A percentile compares a stretch with the other conserved stretches of the same genome.
phyloP scores from a whole-genome alignment of 1,140 invertebrate genomes.

The Panagrolaimus sp. region DNA sequence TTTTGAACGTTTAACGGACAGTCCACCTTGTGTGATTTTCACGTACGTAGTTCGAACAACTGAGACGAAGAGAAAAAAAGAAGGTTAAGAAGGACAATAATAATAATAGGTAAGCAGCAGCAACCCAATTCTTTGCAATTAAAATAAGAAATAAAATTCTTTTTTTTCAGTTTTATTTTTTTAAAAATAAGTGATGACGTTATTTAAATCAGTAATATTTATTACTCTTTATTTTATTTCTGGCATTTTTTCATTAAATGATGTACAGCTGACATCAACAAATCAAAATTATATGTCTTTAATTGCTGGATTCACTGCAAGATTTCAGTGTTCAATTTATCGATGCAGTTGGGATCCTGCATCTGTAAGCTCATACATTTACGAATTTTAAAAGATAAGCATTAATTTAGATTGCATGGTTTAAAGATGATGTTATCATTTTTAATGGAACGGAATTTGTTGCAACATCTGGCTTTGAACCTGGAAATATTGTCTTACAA shows the following conservation, averaged over 20 bases:
- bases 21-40: too few species aligned
- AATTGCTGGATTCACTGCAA: slow-evolving; percentile 32
- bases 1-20: too few species aligned
- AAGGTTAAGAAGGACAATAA: too few species aligned
- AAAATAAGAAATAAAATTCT: too few species aligned
- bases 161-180: too few species aligned
- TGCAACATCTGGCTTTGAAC: slow-evolving; percentile 38
- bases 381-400: slow-evolving; percentile 15
- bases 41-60: too few species aligned
- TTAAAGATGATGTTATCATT: slow-evolving; percentile 37
- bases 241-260: background rate
- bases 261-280: slow-evolving; percentile 35
- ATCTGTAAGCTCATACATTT: slow-evolving; percentile 11
- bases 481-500: slow-evolving; percentile 34
- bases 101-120: too few species aligned
- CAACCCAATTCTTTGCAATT: too few species aligned
- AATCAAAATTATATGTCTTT: slow-evolving; percentile 37
- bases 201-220: too few species aligned
- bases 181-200: too few species aligned
- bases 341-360: slow-evolving; percentile 19
- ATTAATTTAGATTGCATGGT: slow-evolving; percentile 35
- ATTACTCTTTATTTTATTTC: too few species aligned
- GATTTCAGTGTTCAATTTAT: slow-evolving; percentile 34
- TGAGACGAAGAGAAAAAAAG: too few species aligned
- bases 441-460: slow-evolving; percentile 44